Conservation (phyloP, 2,113 vertebrate species). For the Irena cyanogastra region DNA sequence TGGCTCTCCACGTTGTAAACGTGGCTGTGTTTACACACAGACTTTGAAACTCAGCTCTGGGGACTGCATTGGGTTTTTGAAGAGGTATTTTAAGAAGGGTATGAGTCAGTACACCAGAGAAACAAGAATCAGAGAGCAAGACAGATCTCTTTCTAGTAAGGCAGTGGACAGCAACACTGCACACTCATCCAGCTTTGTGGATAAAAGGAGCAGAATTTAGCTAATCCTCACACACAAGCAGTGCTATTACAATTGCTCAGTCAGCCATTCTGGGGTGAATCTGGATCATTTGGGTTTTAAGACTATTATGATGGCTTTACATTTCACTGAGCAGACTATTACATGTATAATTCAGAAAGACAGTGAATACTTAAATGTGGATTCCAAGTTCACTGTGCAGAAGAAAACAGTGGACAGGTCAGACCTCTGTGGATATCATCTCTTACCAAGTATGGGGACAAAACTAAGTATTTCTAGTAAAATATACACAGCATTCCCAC, state of each 20-base stretch:
- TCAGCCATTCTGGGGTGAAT: slow-evolving; percentile 33
- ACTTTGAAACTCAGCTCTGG: neutral
- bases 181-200: neutral
- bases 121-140: slow-evolving; percentile 1
- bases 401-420: neutral
- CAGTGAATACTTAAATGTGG: neutral
- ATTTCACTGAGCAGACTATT: slow-evolving; percentile 26
- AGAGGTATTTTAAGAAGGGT: slow-evolving; percentile 19
- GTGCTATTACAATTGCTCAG: neutral
- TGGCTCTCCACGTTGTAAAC: neutral
- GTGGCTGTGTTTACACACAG: neutral
- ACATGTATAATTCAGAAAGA: neutral
- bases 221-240: neutral
- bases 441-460: neutral
- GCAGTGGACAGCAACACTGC: neutral
- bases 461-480: neutral
- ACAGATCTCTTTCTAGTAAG: neutral
- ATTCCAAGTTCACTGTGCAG: neutral
- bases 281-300: slow-evolving; percentile 27
- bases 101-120: neutral
- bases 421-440: neutral
- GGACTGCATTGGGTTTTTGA: neutral
- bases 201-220: slow-evolving; percentile 13
- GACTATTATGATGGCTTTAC: slow-evolving; percentile 17
- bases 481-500: neutral